These are phyloP conservation scores for Porites lutea DNA, from an alignment of 64 coral and sea anemone species.

Conservation along the genomic window DNA sequence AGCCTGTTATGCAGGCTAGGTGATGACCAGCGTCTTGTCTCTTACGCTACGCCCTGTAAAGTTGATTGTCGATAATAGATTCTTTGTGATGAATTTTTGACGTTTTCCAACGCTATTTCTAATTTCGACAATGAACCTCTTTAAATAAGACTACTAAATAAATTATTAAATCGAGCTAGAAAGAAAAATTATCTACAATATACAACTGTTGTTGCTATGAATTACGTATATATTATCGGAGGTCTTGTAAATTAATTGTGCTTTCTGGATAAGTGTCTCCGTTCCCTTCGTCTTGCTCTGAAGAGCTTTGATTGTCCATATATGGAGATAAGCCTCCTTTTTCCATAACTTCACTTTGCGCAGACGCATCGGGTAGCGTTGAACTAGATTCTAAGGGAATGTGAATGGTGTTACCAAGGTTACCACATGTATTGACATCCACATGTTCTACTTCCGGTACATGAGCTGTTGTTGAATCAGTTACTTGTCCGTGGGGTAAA, in stretches of 20 bases:
- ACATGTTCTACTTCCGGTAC: background rate
- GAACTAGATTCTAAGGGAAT: background rate
- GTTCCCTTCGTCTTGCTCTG: slow-evolving; percentile 62
- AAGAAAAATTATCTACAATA: no score
- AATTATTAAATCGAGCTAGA: no score
- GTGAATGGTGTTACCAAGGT: background rate
- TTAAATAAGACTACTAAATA: no score
- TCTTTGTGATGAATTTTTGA: no score
- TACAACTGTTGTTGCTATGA: background rate
- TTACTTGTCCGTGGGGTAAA: slow-evolving; percentile 39
- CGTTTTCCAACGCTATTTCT: no score
- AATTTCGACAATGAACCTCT: no score
- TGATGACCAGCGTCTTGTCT: no score
- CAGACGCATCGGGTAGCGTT: slow-evolving; percentile 17
- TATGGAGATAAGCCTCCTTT: slow-evolving; percentile 48
- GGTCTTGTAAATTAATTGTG: slow-evolving; percentile 74
- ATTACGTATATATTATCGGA: slow-evolving; percentile 21
- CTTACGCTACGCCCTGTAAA: no score
- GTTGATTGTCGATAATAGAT: no score
- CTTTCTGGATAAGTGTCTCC: slow-evolving; percentile 65
- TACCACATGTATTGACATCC: slow-evolving; percentile 2
- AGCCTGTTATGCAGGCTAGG: no score
- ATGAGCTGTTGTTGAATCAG: background rate
- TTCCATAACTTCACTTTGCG: background rate
- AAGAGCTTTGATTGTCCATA: slow-evolving; percentile 50